Conservation (phyloP, 92 coral and sea anemone species). For the Anthopleura xanthogrammica region DNA sequence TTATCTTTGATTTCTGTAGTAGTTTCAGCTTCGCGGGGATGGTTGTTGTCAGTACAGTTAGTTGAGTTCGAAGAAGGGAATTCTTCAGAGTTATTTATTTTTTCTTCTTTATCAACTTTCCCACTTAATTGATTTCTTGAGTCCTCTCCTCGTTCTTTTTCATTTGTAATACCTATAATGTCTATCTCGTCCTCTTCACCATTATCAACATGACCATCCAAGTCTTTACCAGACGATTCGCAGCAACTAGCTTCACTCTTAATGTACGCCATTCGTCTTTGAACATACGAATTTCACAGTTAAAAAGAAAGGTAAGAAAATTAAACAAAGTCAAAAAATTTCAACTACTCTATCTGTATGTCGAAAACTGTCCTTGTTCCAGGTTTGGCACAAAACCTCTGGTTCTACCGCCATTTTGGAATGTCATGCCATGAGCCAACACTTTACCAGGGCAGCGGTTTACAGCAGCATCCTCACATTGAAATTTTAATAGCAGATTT, state of each 20-base stretch:
- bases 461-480: too few species aligned
- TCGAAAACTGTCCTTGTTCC: too few species aligned
- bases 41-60: neutral
- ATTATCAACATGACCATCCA: neutral
- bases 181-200: constrained; percentile 27
- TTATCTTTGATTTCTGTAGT: neutral
- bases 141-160: neutral
- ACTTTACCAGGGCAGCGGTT: too few species aligned
- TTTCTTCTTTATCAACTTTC: neutral
- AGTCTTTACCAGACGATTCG: neutral
- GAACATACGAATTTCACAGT: neutral
- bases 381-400: too few species aligned
- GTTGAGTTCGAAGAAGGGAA: neutral
- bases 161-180: constrained; percentile 18
- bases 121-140: neutral
- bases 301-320: too few species aligned
- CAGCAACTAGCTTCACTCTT: neutral
- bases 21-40: neutral
- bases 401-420: too few species aligned
- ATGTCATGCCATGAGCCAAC: too few species aligned
- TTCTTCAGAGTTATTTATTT: neutral
- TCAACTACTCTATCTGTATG: too few species aligned
- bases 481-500: too few species aligned
- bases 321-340: too few species aligned
- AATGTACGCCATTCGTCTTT: neutral